These are phyloP conservation scores for Dryobotodes eremita DNA, from an alignment of 2,888 invertebrate species.

Conservation along the genomic window DNA sequence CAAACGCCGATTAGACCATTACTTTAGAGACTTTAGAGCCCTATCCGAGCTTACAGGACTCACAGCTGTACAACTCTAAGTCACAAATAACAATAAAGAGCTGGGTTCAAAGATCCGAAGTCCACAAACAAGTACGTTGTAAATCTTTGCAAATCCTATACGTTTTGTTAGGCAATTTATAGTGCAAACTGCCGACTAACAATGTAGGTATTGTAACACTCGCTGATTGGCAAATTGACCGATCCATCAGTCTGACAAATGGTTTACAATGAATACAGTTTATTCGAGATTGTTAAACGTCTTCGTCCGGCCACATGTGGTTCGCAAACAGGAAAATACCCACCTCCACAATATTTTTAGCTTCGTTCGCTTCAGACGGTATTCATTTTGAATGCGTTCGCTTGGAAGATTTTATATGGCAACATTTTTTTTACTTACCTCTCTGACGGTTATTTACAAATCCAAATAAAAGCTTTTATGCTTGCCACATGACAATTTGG, in stretches of 20 bases:
- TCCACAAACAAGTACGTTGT: conserved; percentile 46
- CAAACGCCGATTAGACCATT: conserved; percentile 28
- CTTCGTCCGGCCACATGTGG: conserved; percentile 29
- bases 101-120: conserved; percentile 35
- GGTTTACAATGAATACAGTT: conserved; percentile 55
- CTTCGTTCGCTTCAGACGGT: conserved; percentile 28
- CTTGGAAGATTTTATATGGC: conserved; percentile 1
- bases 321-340: conserved; percentile 35
- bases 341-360: conserved; percentile 29
- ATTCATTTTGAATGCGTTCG: conserved; percentile 30
- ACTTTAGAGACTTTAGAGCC: conserved; percentile 33
- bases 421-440: conserved; percentile 12
- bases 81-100: conserved; percentile 57
- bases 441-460: neutral
- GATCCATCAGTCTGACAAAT: conserved; percentile 59
- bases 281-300: conserved; percentile 51
- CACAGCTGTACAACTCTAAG: conserved; percentile 25
- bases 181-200: conserved; percentile 34
- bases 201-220: conserved; percentile 54
- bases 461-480: neutral
- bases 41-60: conserved; percentile 26
- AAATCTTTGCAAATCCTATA: conserved; percentile 41
- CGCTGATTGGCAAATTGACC: conserved; percentile 64
- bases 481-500: too few species aligned
- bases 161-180: conserved; percentile 56